phyloP scores from a whole-genome alignment of 1,140 invertebrate species.

The Drosophila prosaltans region DNA sequence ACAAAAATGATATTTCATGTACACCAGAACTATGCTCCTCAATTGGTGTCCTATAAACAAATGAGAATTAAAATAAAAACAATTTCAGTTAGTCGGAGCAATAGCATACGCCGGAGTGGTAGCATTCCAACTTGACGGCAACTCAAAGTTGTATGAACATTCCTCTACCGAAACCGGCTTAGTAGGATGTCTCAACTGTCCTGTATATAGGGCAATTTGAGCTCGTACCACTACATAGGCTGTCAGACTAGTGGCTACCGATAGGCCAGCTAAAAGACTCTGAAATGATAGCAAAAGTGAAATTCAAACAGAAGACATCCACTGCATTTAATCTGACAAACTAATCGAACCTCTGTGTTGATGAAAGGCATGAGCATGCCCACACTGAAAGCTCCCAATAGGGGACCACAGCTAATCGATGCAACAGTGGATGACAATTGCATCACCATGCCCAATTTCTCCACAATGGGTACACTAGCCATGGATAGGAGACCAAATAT shows the following conservation, averaged over 20 bases:
- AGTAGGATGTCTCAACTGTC: constrained; percentile 42
- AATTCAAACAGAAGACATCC: not conserved
- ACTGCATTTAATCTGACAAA: not conserved
- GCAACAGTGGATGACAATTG: constrained; percentile 91
- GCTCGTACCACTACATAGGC: constrained; percentile 58
- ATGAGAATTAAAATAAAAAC: not conserved
- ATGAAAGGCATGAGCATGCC: constrained; percentile 93
- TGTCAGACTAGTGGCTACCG: constrained; percentile 36
- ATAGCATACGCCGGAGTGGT: constrained; percentile 51
- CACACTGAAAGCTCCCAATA: constrained; percentile 92
- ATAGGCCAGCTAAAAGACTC: constrained; percentile 61
- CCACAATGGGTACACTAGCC: constrained; percentile 87
- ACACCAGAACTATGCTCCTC: constrained; percentile 25
- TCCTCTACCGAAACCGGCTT: constrained; percentile 65
- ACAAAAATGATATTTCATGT: constrained; percentile 83
- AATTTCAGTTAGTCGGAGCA: constrained; percentile 19
- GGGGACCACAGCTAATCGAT: constrained; percentile 91
- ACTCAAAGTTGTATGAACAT: constrained; percentile 54
- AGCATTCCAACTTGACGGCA: constrained; percentile 45
- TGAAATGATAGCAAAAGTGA: constrained; percentile 13
- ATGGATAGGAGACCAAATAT: constrained; percentile 87
- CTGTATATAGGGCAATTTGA: constrained; percentile 59
- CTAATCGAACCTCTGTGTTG: constrained; percentile 85
- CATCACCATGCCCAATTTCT: constrained; percentile 89
- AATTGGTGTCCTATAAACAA: constrained; percentile 12